phyloP scores from a whole-genome alignment of 2,113 vertebrate genomes.

The Rhagologus leucostigma region DNA sequence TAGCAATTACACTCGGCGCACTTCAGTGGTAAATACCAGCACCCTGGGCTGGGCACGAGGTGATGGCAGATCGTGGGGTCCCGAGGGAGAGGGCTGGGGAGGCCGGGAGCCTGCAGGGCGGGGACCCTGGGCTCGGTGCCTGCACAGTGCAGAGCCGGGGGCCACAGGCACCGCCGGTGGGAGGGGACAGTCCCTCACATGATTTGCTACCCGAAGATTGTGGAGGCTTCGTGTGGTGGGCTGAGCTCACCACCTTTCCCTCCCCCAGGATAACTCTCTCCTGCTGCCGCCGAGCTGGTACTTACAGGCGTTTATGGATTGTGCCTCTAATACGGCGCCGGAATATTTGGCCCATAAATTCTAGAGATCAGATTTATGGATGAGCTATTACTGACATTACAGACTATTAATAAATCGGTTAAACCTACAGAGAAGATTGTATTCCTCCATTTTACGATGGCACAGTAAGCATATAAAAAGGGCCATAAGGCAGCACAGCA shows the following conservation, averaged over 20 bases:
- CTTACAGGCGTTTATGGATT: conserved; percentile 54
- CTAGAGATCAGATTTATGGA: conserved; percentile 60
- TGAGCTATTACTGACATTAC: conserved; percentile 54
- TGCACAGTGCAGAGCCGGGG: accelerated
- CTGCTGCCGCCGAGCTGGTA: neutral
- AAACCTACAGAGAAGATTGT: neutral
- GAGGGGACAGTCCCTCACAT: neutral
- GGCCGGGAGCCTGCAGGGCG: accelerated
- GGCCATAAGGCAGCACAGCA: neutral
- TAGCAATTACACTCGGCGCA: conserved; percentile 62
- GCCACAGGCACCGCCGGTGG: neutral
- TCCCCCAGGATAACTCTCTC: neutral
- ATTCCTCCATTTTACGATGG: neutral
- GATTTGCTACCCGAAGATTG: neutral
- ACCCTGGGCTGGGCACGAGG: neutral
- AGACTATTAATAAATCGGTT: conserved; percentile 66
- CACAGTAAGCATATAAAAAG: neutral
- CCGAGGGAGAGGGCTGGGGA: no score
- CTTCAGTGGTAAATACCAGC: neutral
- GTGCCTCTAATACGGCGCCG: conserved; percentile 64
- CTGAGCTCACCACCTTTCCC: neutral
- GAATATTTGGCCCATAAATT: conserved; percentile 72
- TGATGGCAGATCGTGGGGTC: neutral
- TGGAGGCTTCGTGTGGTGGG: neutral
- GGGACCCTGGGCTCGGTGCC: neutral